Evolutionary conservation across 2,888 invertebrate genomes (phyloP).

Genomic region (Epiblema foenella): DNA sequence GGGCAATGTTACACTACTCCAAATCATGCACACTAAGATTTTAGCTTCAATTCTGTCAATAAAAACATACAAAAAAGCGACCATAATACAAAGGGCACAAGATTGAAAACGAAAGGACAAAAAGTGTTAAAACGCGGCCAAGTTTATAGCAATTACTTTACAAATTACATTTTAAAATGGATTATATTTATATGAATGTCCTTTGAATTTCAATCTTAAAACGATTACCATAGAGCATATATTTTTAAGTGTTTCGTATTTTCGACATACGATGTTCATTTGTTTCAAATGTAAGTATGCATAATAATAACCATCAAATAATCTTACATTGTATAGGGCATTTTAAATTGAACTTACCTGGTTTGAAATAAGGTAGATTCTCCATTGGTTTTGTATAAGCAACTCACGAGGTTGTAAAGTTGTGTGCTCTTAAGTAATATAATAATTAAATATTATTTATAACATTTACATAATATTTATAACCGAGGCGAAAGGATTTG

Average conservation of each 20-base stretch:
- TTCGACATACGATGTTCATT: not conserved
- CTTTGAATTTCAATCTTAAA: not conserved
- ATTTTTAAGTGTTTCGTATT: not conserved
- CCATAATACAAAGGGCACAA: not conserved
- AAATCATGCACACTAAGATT: constrained; percentile 1
- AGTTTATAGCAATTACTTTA: constrained; percentile 6
- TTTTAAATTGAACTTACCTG: not conserved
- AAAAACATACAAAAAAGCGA: not conserved
- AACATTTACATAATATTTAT: constrained; percentile 8
- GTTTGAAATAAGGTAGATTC: not conserved
- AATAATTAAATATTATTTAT: constrained; percentile 14
- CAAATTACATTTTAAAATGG: not conserved
- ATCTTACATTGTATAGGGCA: not conserved
- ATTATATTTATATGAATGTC: not conserved
- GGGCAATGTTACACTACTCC: too few relatives aligned
- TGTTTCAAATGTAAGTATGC: not conserved
- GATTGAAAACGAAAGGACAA: not conserved
- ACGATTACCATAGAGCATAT: not conserved
- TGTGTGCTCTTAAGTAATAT: not conserved
- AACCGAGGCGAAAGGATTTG: constrained; percentile 9
- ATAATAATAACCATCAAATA: not conserved
- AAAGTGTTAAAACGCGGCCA: not conserved
- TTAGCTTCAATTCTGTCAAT: not conserved
- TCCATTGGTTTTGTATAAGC: not conserved
- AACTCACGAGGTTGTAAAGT: not conserved